A percentile compares a stretch with the other conserved stretches of the same genome.
Evolutionary conservation across 2,113 vertebrate species (phyloP).

Genomic region (Todiramphus chloris): DNA sequence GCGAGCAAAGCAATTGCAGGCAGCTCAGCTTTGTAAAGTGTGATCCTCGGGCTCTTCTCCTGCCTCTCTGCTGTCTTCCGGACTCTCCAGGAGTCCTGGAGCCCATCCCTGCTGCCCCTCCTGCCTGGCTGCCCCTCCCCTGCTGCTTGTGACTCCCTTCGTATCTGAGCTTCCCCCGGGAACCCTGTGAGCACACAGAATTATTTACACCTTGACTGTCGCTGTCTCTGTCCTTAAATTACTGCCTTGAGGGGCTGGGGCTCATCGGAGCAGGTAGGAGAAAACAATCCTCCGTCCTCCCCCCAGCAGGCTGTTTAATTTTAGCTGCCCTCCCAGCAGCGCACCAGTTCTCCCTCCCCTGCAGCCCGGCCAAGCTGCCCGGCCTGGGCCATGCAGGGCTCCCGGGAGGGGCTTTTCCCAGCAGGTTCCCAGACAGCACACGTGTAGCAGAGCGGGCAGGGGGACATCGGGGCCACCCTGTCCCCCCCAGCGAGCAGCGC

Average conservation of each 20-base stretch:
- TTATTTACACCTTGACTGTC: neutral
- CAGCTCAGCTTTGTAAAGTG: neutral
- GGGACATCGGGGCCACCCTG: neutral
- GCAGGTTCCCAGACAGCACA: neutral
- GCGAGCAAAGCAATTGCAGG: neutral
- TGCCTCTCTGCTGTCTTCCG: neutral
- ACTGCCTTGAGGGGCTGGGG: neutral
- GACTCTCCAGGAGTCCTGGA: neutral
- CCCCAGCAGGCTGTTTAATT: neutral
- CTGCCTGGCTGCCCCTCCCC: neutral
- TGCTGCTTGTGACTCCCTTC: neutral
- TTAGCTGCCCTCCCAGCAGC: neutral
- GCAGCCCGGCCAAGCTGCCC: no score
- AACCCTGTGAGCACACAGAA: neutral
- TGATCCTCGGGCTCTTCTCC: neutral
- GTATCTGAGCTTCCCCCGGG: neutral
- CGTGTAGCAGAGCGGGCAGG: neutral
- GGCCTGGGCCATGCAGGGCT: neutral
- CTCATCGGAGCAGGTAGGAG: neutral
- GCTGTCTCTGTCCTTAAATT: neutral
- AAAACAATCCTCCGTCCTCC: neutral
- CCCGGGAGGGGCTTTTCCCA: neutral
- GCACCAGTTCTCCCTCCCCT: neutral
- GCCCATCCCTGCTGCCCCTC: accelerated
- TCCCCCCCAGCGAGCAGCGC: accelerated